Evolutionary conservation across 2,888 invertebrate species (phyloP).

Genomic region (Cephus nigrinus): DNA sequence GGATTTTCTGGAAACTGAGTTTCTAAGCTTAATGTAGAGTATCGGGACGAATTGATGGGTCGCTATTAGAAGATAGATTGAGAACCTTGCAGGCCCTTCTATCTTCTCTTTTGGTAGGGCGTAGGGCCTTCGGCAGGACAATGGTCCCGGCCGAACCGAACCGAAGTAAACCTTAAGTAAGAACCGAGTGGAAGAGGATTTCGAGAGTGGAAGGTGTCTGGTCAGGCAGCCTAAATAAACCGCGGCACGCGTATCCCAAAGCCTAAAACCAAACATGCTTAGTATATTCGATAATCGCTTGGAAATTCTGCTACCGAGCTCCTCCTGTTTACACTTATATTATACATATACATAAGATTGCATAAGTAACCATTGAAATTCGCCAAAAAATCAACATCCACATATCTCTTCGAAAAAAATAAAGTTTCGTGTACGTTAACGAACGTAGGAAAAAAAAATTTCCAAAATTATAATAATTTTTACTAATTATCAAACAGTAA

Average conservation of each 20-base stretch:
- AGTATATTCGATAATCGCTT: conserved; percentile 3
- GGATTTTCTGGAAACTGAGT: conserved; percentile 1
- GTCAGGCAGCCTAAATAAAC: conserved; percentile 41
- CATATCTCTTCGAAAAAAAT: neutral
- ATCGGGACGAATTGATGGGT: neutral
- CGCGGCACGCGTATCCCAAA: conserved; percentile 40
- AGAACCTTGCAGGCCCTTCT: conserved; percentile 23
- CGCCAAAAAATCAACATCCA: neutral
- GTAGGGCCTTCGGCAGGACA: conserved; percentile 38
- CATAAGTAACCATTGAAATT: neutral
- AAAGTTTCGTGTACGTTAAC: neutral
- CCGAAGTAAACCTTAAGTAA: conserved; percentile 29
- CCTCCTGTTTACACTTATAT: neutral
- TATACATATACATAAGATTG: neutral
- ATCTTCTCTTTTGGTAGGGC: conserved; percentile 31
- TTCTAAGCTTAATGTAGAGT: neutral
- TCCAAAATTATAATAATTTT: neutral
- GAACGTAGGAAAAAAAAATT: neutral
- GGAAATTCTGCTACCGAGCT: neutral
- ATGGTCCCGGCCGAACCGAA: conserved; percentile 35
- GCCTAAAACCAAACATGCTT: conserved; percentile 23
- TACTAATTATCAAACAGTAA: neutral
- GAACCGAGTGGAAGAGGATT: conserved; percentile 12
- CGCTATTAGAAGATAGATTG: neutral
- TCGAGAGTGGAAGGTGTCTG: conserved; percentile 32